These are phyloP conservation scores for Sibirionetta formosa DNA, from an alignment of 2,797 vertebrate species.

Conservation along the genomic window DNA sequence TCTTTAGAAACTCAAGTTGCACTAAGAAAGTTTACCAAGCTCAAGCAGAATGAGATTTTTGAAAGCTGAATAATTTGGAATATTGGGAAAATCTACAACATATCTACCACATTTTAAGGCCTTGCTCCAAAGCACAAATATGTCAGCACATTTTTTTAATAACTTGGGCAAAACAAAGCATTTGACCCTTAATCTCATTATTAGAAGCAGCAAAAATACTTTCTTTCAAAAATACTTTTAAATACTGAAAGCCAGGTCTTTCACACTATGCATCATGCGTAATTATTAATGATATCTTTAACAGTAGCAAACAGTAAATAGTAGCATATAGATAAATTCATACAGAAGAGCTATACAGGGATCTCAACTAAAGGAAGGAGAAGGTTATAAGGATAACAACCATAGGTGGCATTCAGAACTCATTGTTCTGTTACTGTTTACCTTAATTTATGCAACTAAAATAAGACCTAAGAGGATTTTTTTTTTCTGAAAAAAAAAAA, in stretches of 20 bases:
- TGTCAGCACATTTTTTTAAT: slow-evolving; percentile 44
- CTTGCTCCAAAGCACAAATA: neutral
- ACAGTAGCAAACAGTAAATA: neutral
- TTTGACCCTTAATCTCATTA: slow-evolving; percentile 25
- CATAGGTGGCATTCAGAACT: neutral
- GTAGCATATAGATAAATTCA: slow-evolving; percentile 8
- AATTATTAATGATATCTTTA: slow-evolving; percentile 19
- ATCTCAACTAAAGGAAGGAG: neutral
- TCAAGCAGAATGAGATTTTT: neutral
- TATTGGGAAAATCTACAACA: neutral
- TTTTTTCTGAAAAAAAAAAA: neutral
- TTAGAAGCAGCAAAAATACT: neutral
- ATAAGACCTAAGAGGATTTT: neutral
- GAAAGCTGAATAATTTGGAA: neutral
- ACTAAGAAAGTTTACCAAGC: neutral
- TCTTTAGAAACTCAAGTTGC: neutral
- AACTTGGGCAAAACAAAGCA: slow-evolving; percentile 43
- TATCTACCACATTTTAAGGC: slow-evolving; percentile 53
- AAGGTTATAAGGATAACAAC: neutral
- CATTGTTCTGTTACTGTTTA: neutral
- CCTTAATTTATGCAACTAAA: neutral
- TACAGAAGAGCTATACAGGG: neutral
- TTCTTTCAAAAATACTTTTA: neutral
- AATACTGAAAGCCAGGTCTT: slow-evolving; percentile 32
- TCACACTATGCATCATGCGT: neutral